Evolutionary conservation across 2,797 vertebrate genomes (phyloP), one percentile per base, ranked within the genome.

Genomic region (Psittacula echo): DNA sequence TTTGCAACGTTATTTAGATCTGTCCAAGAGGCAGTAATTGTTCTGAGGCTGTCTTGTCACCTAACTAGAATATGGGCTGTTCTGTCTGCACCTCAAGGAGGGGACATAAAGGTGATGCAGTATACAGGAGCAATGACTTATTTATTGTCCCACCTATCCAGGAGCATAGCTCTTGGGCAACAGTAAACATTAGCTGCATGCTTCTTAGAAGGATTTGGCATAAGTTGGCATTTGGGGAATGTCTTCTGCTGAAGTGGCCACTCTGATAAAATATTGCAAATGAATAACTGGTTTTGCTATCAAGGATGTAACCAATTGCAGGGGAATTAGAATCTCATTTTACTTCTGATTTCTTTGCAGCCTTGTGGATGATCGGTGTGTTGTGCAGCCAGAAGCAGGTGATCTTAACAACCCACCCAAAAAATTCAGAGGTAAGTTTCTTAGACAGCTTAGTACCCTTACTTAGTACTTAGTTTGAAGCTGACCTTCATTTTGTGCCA

Each of bases 341-440:
- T 41, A 37, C 64, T 45, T 65, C 93, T 95, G 13, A 30, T 94
- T 91, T 97, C 64, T 98, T 95, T 94, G 41, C 97, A 99, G 99
- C 95, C 98, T 99, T 93, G 99, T 99, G 93, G 99, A 99, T 94
- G 99, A 99, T 87, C 98, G 99, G 44, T 99, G 99, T 96, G 99
- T 99, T 75, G 99, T 99, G 10, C 99, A 99, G 96, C 99, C 99
- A 62, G 99, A 99, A 96, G 98, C 99, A 6, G 99, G 99, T 5
- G 99, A 99, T 97, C 99, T 99, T 93, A 99, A 99, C 98, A 99
- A 99, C 94, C 99, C 99, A 51, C 99, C 99, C 85, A 99, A 99
- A 98, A 99, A 99, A 97, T 99, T 99, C 97, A 94, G 99, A 98
- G 99, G 99, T 99, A 98, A 98, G 98, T 51, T 29, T 13, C 7